Conservation (phyloP, 35 echinoderm and acorn worm species). For the Patiria miniata region DNA sequence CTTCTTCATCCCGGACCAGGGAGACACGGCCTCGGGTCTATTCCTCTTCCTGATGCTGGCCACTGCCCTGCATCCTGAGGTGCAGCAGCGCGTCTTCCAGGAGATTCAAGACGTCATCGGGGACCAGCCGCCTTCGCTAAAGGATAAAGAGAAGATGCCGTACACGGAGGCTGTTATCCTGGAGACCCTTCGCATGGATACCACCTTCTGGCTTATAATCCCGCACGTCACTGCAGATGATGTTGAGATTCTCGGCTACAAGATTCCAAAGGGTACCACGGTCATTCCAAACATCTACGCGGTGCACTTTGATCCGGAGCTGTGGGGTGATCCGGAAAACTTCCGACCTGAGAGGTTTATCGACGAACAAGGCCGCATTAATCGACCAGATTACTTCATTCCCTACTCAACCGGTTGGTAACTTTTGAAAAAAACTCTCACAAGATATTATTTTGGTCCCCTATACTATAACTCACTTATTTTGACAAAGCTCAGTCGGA, state of each 20-base stretch:
- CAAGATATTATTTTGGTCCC: too few relatives aligned
- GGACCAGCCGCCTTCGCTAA: conserved; percentile 28
- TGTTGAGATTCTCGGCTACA: conserved; percentile 35
- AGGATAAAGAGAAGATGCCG: conserved; percentile 32
- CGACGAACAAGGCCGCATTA: neutral
- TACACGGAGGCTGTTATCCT: conserved; percentile 63
- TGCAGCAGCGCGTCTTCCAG: conserved; percentile 7
- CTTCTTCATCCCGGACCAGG: conserved; percentile 17
- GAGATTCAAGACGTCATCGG: conserved; percentile 34
- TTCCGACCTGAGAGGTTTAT: conserved; percentile 60
- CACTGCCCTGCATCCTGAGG: conserved; percentile 10
- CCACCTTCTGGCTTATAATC: conserved; percentile 17
- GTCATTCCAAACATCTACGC: conserved; percentile 54
- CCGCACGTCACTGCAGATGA: conserved; percentile 27
- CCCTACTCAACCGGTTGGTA: conserved; percentile 1
- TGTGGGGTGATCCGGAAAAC: conserved; percentile 35
- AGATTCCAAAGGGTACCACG: conserved; percentile 49
- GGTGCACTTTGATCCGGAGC: conserved; percentile 36
- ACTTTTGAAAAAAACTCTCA: too few relatives aligned
- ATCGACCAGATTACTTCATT: neutral
- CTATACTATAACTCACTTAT: too few relatives aligned
- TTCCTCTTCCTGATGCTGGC: conserved; percentile 6
- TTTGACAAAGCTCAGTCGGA: too few relatives aligned
- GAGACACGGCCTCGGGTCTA: neutral
- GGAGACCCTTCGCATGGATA: conserved; percentile 30